Base-by-base conservation (phyloP, 2,797 vertebrate species). In the Enteromius anoplus region DNA sequence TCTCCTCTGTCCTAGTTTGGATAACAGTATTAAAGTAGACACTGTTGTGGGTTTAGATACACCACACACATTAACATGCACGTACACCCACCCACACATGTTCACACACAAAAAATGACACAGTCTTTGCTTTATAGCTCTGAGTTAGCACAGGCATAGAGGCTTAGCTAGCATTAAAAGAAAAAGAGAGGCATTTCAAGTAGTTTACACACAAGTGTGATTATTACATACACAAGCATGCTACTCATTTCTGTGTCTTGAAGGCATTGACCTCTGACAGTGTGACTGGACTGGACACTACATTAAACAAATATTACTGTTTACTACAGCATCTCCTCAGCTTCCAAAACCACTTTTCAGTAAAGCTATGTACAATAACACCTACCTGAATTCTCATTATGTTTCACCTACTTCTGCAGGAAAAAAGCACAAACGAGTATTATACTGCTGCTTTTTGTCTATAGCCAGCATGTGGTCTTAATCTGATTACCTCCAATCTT, bases 21-120 rank as follows among this genome's bases (percentile, higher is more conserved):
- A 89, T 88, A 89, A 89, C 84, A 84, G 82, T 86, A 87, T 88
- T 81, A 89, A 89, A 87, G 84, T 85, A 81, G 80, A 86, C 78
- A 60, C n/a, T 79, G 42, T 83, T 83, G 40, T 64, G 58, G 64
- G 51, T 60, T 80, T 71, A 80, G 53, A 68, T 47, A 37, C 45
- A 47, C 66, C 73, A 60, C 9, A 75, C 32, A 60, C 40, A 64
- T 65, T 71, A 55, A 47, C 73, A 66, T 21, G 49, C 45, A 83
- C 37, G 8, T 55, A 40, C 60, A 66, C 21, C 26, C 47, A 71
- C 84, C 21, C 84, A 62, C 75, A 65, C 62, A 71, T 80, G 75
- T 80, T 78, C 47, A 78, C 71, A 72, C 72, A 75, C 72, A 70
- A 72, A 71, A 68, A 80, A 78, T 9, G 60, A 53, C 62, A 86